Evolutionary conservation across 2,888 invertebrate genomes (phyloP), one percentile per base, ranked within the genome.

Genomic region (Oxycera nigricornis): DNA sequence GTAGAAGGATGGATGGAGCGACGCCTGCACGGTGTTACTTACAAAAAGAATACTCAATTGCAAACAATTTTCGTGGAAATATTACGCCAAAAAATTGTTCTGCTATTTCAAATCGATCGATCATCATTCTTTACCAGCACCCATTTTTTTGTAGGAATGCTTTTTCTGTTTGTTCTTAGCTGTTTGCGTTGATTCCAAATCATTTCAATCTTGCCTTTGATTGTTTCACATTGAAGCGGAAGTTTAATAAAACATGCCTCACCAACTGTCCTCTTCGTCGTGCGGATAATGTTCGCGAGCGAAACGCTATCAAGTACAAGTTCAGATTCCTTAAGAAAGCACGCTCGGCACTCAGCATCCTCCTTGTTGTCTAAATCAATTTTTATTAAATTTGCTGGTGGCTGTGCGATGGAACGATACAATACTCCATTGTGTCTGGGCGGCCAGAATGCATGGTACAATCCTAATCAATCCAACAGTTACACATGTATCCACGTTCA

Each of bases 301-400:
- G 59, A 59, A 62, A 24, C 39, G 41, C 22, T 41, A 65, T 65
- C 65, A 65, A 65, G 65, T 65, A 65, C 65, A 65, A 65, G 65
- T 65, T 65, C 65, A 65, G 65, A 65, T 65, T 65, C 41, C 26
- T 22, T 9, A 39, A 65, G 65, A 65, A 65, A 39, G 22, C 17
- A 65, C n/a, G 6, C 11, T 24, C 20, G 3, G 41, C 39, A 7
- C 65, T 65, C 41, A 1, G 1, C 39, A 24, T 65, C 65, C 65
- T 65, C 65, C 24, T 61, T 31, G n/a, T n/a, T n/a, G 26, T 7
- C 28, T 65, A 65, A 65, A 65, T 65, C 39, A 65, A 24, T 41
- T 39, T 65, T 65, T 65, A 65, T 65, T 65, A 39, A 65, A 65
- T 65, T 65, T 14, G 39, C 59, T 30, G 59, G 11, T 30, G 59